Evolutionary conservation across 2,113 vertebrate species (phyloP), one percentile per base, ranked within the genome.

Genomic region (Sitta europaea): DNA sequence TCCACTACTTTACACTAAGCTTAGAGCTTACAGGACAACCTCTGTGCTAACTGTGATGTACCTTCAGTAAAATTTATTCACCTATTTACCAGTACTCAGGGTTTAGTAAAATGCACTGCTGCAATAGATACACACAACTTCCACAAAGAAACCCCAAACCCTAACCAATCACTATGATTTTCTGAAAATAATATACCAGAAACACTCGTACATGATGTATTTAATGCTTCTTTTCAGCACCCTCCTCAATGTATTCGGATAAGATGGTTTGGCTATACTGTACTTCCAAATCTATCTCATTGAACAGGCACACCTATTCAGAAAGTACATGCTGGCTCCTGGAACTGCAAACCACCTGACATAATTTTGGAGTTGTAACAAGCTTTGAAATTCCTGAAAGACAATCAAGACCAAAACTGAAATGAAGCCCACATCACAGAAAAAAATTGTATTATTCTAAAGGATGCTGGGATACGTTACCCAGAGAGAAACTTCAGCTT

Each of bases 161-260:
- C 15, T 47, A 97, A 83, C 77, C 70, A 95, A 90, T 86, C 23
- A 23, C 62, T 94, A 18, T 11, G 24, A 48, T 38, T 22, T 66
- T 97, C 96, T 94, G 97, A 97, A 95, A 97, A 97, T 70, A 97
- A 97, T 68, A 96, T 47, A 89, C 43, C 89, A 95, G 93, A 96
- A 97, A 97, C 74, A 96, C 75, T 94, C 79, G 82, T 95, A 72
- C 54, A 58, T 87, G 71, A 94, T 6, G 20, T 57, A 47, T 95
- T 80, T 93, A 90, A 95, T 75, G 55, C 63, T 84, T 90, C 94
- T 94, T 97, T 97, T 96, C 91, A 94, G 74, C 88, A 97, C 86
- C 45, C 29, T 66, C 72, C 89, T 96, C 93, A 87, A 36, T 12
- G 28, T 85, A 95, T 89, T 85, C 14, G 14, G 94, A 94, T 92